Base-by-base conservation (phyloP, 1,140 invertebrate species). In the Steinernema khuongi region DNA sequence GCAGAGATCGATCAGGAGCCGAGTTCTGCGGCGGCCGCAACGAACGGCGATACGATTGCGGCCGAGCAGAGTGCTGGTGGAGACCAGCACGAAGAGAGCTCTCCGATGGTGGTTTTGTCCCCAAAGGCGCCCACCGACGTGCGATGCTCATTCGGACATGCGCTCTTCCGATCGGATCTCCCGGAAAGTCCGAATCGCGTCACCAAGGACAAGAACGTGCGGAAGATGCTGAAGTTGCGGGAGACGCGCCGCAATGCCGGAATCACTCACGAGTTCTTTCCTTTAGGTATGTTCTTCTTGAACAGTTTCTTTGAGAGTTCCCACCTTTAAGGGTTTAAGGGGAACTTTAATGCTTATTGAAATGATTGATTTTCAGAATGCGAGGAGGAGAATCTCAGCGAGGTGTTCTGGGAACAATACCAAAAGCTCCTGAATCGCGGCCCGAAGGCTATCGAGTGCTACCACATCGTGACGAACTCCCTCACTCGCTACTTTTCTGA, bases 121-220 rank as follows among this genome's bases (percentile, higher is more conserved):
- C n/a, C n/a, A n/a, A n/a, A n/a, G n/a, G n/a, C n/a, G n/a, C n/a
- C n/a, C n/a, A n/a, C n/a, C n/a, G n/a, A n/a, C 36, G 36, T n/a
- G n/a, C 7, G 36, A 41, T 41, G 36, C 36, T 41, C 36, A 7
- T 41, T 11, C 36, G 36, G 36, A 7, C 36, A 41, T n/a, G 36
- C 7, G 36, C 7, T 41, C 36, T 41, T 41, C 36, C 7, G 36
- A 41, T 11, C 36, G 36, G 36, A 41, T n/a, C 7, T 41, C 7
- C 7, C 36, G 7, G 36, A 7, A 41, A 41, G 36, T 41, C 36
- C 36, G 36, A 41, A 41, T 7, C 7, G 36, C 36, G n/a, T 11
- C 36, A 41, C 36, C n/a, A 60, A 60, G 50, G 50, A 60, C 50
- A 60, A 60, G 50, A 60, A 60, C 26, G 22, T 60, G 11, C 50